phyloP scores from a whole-genome alignment of 2,888 invertebrate species.

The Anthrax anthrax region DNA sequence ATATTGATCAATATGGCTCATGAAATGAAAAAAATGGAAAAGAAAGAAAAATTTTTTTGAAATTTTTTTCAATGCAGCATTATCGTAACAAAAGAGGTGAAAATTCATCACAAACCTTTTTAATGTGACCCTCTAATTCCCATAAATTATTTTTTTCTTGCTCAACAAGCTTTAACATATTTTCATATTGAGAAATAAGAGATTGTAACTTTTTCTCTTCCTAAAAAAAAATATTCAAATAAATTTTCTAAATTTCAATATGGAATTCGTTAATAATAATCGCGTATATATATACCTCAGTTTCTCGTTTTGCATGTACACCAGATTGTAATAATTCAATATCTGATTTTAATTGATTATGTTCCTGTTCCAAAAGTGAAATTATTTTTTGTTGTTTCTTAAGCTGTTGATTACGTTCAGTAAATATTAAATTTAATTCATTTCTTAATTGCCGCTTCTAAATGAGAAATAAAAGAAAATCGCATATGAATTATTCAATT shows the following conservation, averaged over 20 bases:
- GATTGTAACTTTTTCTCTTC: slow-evolving; percentile 5
- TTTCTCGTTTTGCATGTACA: slow-evolving; percentile 26
- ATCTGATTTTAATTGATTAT: slow-evolving; percentile 24
- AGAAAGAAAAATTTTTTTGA: no score
- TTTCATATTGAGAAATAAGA: slow-evolving; percentile 16
- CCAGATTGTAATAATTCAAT: slow-evolving; percentile 26
- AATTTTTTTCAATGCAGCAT: no score
- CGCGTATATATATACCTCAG: slow-evolving; percentile 16
- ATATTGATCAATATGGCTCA: no score
- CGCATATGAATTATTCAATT: no score
- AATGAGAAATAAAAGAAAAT: no score
- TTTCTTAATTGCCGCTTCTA: slow-evolving; percentile 19
- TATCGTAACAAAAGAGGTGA: no score
- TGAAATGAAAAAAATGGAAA: no score
- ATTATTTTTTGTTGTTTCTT: slow-evolving; percentile 31
- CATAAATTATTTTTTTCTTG: slow-evolving; percentile 26
- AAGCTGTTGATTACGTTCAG: slow-evolving; percentile 26
- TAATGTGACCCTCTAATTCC: slow-evolving; percentile 40
- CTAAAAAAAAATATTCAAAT: neutral
- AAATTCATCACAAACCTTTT: slow-evolving; percentile 19
- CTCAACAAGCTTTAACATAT: slow-evolving; percentile 21
- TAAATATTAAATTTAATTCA: slow-evolving; percentile 23
- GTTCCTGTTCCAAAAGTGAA: slow-evolving; percentile 26
- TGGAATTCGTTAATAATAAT: neutral
- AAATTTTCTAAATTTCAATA: neutral